Conservation (phyloP, 2,113 vertebrate genomes). For the Spilogale gracilis region DNA sequence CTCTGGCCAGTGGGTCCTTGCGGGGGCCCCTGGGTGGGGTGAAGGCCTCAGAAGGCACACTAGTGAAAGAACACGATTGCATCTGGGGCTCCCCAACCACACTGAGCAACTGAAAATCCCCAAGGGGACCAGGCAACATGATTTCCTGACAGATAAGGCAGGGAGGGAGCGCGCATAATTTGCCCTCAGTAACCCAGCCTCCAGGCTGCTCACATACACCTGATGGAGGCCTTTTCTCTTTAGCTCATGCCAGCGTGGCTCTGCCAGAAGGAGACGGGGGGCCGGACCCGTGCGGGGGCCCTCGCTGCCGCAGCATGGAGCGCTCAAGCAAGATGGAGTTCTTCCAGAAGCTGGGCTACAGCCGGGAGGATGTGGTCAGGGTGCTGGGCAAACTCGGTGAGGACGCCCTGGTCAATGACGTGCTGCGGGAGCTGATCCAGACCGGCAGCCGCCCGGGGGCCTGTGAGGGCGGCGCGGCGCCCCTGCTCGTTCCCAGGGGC, state of each 20-base stretch:
- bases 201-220: background rate
- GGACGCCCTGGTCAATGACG: conserved; percentile 93
- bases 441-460: conserved; percentile 87
- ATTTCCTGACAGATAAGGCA: conserved; percentile 84
- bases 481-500: conserved; percentile 89
- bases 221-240: conserved; percentile 59
- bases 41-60: conserved; percentile 36
- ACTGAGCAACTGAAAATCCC: conserved; percentile 83
- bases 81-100: conserved; percentile 71
- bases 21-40: background rate
- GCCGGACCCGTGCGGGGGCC: background rate
- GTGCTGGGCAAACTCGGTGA: conserved; percentile 92
- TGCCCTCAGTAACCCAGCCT: background rate
- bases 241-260: background rate
- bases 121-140: background rate
- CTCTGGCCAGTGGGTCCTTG: background rate
- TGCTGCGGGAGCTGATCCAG: conserved; percentile 94
- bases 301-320: conserved; percentile 82
- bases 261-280: conserved; percentile 58
- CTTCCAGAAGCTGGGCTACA: conserved; percentile 94
- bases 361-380: conserved; percentile 89
- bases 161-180: background rate
- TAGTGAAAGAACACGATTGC: conserved; percentile 58
- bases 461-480: conserved; percentile 20
- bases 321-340: conserved; percentile 90